A percentile compares a stretch with the other conserved stretches of the same genome.
Evolutionary conservation across 1,140 invertebrate genomes (phyloP).

Genomic region (Sesamia nonagrioides): DNA sequence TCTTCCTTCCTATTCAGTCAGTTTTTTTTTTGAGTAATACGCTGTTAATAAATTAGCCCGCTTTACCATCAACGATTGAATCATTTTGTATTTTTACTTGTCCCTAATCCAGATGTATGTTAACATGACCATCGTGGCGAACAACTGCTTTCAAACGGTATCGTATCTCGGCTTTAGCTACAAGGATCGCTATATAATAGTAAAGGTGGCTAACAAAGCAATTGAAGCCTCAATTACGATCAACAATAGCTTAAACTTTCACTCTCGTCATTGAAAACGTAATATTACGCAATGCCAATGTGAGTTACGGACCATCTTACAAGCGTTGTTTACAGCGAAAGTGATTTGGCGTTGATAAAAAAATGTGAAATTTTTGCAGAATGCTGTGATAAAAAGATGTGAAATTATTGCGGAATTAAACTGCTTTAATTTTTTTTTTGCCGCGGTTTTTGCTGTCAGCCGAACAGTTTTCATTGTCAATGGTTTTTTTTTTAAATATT

Average conservation of each 20-base stretch:
- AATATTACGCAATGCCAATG: neutral
- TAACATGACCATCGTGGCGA: no score
- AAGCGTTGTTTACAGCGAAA: neutral
- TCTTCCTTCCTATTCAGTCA: no score
- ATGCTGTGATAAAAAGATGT: slow-evolving; percentile 17
- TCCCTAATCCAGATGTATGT: no score
- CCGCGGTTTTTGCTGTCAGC: neutral
- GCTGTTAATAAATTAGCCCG: no score
- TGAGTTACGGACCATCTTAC: neutral
- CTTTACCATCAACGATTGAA: no score
- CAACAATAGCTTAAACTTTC: slow-evolving; percentile 13
- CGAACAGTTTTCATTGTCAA: neutral
- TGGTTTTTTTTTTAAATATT: no score
- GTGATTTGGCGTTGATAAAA: slow-evolving; percentile 17
- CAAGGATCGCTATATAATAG: no score
- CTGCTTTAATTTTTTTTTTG: slow-evolving; percentile 4
- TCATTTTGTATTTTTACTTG: no score
- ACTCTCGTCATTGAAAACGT: neutral
- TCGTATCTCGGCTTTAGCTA: no score
- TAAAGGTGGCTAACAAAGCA: neutral
- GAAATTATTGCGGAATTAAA: neutral
- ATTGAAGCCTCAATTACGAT: slow-evolving; percentile 7
- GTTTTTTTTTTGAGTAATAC: no score
- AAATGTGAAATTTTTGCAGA: slow-evolving; percentile 4
- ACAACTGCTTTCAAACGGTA: no score